These are phyloP conservation scores for Corbicula japonica DNA, from an alignment of 2,888 invertebrate species.

Conservation along the genomic window DNA sequence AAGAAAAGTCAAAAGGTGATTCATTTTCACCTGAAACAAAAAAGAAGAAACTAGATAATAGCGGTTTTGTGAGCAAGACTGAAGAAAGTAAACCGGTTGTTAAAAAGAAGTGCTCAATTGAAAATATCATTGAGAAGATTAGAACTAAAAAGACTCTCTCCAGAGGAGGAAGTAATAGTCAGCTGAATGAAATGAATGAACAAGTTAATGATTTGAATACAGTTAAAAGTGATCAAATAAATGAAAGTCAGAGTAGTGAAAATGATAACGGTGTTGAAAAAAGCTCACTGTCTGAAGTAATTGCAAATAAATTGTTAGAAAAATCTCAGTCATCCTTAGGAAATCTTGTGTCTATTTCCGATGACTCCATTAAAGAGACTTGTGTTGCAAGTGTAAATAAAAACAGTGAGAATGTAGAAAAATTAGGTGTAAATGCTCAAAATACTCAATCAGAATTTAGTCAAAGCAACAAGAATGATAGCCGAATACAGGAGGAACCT, in stretches of 20 bases:
- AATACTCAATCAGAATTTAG: no score
- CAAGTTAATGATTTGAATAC: not conserved
- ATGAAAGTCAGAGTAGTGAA: conserved; percentile 6
- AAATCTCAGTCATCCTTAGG: no score
- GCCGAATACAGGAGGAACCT: no score
- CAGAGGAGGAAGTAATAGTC: conserved; percentile 4
- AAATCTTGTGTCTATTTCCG: not conserved
- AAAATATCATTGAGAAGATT: conserved; percentile 57
- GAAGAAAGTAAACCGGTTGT: conserved; percentile 24
- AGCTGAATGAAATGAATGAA: conserved; percentile 4
- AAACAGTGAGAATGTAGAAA: not conserved
- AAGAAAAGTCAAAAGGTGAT: conserved; percentile 29
- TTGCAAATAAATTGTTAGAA: no score
- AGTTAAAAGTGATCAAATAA: not conserved
- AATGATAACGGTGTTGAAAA: not conserved
- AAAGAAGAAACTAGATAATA: conserved; percentile 35
- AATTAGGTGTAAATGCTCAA: no score
- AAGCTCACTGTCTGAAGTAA: no score
- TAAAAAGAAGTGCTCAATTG: conserved; percentile 53
- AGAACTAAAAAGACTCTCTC: conserved; percentile 31
- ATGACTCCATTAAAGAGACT: not conserved
- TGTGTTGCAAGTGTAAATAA: not conserved
- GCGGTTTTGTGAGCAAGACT: conserved; percentile 9
- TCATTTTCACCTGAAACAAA: conserved; percentile 36
- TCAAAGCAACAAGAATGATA: no score